Percentiles rank a stretch among this genome's conserved stretches.
phyloP scores from a whole-genome alignment of 1,140 invertebrate species.

The Eupeodes corollae region DNA sequence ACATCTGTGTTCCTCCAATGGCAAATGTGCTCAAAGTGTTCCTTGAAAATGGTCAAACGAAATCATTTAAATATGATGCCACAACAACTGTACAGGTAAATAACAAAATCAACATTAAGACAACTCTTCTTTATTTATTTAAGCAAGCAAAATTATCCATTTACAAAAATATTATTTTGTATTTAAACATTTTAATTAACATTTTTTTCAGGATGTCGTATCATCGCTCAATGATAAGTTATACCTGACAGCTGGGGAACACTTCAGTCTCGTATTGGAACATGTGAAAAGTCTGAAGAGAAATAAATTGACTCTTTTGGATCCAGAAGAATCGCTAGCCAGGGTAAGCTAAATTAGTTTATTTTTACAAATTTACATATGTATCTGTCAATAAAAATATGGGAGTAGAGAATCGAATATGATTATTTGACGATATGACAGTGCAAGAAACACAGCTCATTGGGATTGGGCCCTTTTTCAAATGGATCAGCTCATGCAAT shows the following conservation, averaged over 20 bases:
- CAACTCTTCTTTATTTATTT: background rate
- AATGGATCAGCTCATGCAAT: too few species aligned
- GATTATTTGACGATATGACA: too few species aligned
- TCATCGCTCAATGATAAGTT: slow-evolving; percentile 75
- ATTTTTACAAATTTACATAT: slow-evolving; percentile 5
- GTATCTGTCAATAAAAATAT: too few species aligned
- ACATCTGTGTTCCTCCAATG: slow-evolving; percentile 75
- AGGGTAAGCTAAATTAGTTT: too few species aligned
- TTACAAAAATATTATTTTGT: background rate
- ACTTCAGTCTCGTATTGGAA: slow-evolving; percentile 81
- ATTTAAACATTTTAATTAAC: background rate
- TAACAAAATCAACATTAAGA: background rate
- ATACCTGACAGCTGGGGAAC: slow-evolving; percentile 63
- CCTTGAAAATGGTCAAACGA: slow-evolving; percentile 88
- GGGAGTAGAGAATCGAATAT: too few species aligned
- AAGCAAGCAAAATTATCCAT: background rate
- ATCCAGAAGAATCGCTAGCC: slow-evolving; percentile 70
- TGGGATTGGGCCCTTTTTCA: too few species aligned
- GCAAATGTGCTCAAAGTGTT: slow-evolving; percentile 89
- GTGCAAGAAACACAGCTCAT: too few species aligned
- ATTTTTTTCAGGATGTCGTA: slow-evolving; percentile 58
- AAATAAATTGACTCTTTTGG: slow-evolving; percentile 72
- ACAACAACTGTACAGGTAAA: slow-evolving; percentile 61
- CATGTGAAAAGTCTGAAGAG: slow-evolving; percentile 76
- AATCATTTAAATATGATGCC: slow-evolving; percentile 91